A percentile compares a stretch with the other conserved stretches of the same genome.
These are phyloP conservation scores for Notodonta ziczac DNA, from an alignment of 2,888 invertebrate genomes.

Conservation along the genomic window DNA sequence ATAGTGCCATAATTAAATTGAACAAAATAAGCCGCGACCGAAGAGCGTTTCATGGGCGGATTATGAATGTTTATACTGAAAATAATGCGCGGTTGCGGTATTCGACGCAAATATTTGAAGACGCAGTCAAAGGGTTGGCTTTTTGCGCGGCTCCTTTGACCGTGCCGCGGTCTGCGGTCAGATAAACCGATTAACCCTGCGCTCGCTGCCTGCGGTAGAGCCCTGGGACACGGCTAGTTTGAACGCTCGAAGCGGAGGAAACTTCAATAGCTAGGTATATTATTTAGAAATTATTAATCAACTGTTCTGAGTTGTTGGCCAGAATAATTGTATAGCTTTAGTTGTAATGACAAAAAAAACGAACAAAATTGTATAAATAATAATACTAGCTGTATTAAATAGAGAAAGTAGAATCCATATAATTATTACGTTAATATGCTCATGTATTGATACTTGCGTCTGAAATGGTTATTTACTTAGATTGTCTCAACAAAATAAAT, in stretches of 20 bases:
- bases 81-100: constrained; percentile 79
- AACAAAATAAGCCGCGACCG: constrained; percentile 65
- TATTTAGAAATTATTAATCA: not conserved
- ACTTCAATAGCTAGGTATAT: constrained; percentile 7
- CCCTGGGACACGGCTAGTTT: constrained; percentile 36
- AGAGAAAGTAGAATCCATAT: too few relatives aligned
- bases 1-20: constrained; percentile 42
- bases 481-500: too few relatives aligned
- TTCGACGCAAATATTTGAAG: constrained; percentile 81
- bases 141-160: constrained; percentile 78
- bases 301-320: not conserved
- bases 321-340: too few relatives aligned
- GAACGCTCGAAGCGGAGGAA: constrained; percentile 18
- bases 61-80: constrained; percentile 81
- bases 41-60: constrained; percentile 60
- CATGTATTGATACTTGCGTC: too few relatives aligned
- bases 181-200: constrained; percentile 74
- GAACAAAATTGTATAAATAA: too few relatives aligned
- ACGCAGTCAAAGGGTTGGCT: constrained; percentile 76
- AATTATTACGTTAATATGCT: too few relatives aligned
- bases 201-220: constrained; percentile 34
- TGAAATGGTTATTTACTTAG: too few relatives aligned
- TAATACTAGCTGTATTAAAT: too few relatives aligned
- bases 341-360: too few relatives aligned
- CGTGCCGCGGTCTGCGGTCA: constrained; percentile 70